Percentiles rank a stretch among this genome's conserved stretches.
These are phyloP conservation scores for Gymnosoma rotundatum DNA, from an alignment of 2,888 invertebrate genomes.

Conservation along the genomic window DNA sequence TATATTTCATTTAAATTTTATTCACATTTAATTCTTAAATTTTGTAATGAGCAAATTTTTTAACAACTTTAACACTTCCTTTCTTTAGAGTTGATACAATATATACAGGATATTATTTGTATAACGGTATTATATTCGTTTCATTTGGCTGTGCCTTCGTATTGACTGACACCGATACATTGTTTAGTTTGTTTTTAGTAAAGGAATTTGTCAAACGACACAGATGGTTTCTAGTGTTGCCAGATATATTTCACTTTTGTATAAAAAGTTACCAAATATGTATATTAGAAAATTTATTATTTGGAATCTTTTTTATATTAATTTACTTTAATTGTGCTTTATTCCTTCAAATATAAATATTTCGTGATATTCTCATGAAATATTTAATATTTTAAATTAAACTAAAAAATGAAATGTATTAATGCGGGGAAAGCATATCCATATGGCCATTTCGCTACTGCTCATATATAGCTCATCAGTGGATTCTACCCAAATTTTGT, in stretches of 20 bases:
- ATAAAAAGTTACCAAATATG: not conserved
- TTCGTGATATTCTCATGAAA: too few relatives aligned
- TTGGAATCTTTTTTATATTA: too few relatives aligned
- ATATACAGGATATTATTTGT: constrained; percentile 61
- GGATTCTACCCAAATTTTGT: too few relatives aligned
- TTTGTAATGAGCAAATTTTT: constrained; percentile 19
- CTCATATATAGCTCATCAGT: too few relatives aligned
- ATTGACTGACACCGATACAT: constrained; percentile 8
- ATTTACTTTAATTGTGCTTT: too few relatives aligned
- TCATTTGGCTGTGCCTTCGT: constrained; percentile 31
- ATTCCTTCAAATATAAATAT: too few relatives aligned
- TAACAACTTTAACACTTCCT: constrained; percentile 46
- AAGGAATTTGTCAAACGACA: constrained; percentile 49
- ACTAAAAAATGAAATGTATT: too few relatives aligned
- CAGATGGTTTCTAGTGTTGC: constrained; percentile 5
- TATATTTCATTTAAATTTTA: not conserved
- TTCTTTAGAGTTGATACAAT: constrained; percentile 35
- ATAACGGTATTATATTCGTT: constrained; percentile 55
- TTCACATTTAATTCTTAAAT: not conserved
- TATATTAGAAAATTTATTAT: too few relatives aligned
- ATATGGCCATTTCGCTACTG: too few relatives aligned
- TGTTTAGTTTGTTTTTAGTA: constrained; percentile 20
- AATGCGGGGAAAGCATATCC: too few relatives aligned
- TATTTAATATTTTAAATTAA: too few relatives aligned
- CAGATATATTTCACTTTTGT: not conserved